These are phyloP conservation scores for Glossophaga mutica DNA, from an alignment of 2,797 vertebrate species.

Conservation along the genomic window DNA sequence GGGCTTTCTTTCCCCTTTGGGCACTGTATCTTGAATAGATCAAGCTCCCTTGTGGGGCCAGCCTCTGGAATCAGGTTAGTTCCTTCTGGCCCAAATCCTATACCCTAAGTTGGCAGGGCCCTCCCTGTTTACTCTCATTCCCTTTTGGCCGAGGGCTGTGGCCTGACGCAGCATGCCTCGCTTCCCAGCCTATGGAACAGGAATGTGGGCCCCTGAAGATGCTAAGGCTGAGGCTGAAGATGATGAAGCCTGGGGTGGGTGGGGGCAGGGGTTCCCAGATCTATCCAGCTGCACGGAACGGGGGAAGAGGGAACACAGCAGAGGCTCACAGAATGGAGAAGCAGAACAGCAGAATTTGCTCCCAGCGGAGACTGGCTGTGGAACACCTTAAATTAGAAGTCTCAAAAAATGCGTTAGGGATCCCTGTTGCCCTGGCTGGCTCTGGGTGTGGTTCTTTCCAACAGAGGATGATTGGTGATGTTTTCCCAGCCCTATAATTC, in stretches of 20 bases:
- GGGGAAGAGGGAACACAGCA: neutral
- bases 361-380: neutral
- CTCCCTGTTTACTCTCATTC: neutral
- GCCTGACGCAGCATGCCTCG: neutral
- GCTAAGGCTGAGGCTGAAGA: neutral
- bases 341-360: neutral
- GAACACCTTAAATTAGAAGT: constrained; percentile 61
- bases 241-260: neutral
- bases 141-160: neutral
- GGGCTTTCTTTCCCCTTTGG: neutral
- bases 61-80: neutral
- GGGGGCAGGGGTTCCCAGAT: neutral
- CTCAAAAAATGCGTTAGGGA: constrained; percentile 31
- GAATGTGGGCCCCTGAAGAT: neutral
- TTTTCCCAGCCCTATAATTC: constrained; percentile 63
- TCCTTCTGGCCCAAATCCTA: neutral
- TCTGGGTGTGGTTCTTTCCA: constrained; percentile 57
- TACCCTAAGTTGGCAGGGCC: neutral
- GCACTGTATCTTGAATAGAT: neutral
- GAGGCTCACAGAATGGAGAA: neutral
- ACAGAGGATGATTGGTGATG: constrained; percentile 29
- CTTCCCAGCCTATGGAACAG: neutral
- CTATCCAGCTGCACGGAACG: neutral
- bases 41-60: neutral
- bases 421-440: constrained; percentile 36